Base-by-base conservation (phyloP, 2,113 vertebrate species). In the Coreoperca whiteheadi region DNA sequence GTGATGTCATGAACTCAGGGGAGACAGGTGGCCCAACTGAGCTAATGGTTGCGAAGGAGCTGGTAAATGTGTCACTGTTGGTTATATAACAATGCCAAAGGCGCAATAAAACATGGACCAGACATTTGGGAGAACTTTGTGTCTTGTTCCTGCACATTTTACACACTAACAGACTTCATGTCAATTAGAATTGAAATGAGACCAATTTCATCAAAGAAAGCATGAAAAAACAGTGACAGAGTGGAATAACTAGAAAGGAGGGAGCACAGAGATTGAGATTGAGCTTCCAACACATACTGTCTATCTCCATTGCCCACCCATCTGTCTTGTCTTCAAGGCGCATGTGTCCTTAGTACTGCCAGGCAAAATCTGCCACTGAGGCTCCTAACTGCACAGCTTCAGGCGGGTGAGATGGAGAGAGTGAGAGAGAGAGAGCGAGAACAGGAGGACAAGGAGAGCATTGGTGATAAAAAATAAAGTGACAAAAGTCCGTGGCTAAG, bases 311-410 rank as follows among this genome's bases (percentile, higher is more conserved):
- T 28, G 48, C 60, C 32, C 61, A 78, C 74, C 75, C 81, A 69
- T 89, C 79, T 86, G 83, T 82, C 71, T 71, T 86, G 79, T 74
- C 82, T 90, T 86, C 23, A 43, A 87, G 84, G 79, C 69, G 1
- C 71, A 65, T 75, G 60, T 88, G 89, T 87, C 87, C 89, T 89
- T 70, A 63, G 77, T 8, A 80, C 57, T 77, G 72, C 64, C 74
- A 76, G 84, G 74, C 59, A 77, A 85, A 84, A 84, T 81, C 56
- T 88, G 79, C 82, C 66, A 76, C 64, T 4, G 16, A 79, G 60
- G 48, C 77, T 81, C 69, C 54, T 32, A 25, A 82, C 85, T 81
- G 72, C 72, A 82, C 46, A 63, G 83, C 81, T 84, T 41, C 56
- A 83, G 79, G 85, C 74, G n/a, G 23, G 28, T 8, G 82, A 82